These are phyloP conservation scores for Acleris emargana DNA, from an alignment of 2,888 invertebrate species.

Conservation along the genomic window DNA sequence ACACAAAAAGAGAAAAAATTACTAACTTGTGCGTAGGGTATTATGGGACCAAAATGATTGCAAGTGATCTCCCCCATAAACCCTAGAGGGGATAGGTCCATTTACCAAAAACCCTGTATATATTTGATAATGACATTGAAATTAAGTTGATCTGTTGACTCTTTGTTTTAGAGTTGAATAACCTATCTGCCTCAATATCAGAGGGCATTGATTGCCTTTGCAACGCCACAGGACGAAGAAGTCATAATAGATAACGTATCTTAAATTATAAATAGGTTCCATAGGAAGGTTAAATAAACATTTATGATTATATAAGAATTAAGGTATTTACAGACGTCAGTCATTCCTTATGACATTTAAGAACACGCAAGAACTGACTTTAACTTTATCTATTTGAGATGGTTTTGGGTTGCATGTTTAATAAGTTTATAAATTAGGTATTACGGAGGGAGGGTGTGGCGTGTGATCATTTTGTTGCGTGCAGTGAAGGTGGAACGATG, in stretches of 20 bases:
- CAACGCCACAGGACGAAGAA: constrained; percentile 1
- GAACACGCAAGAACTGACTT: not conserved
- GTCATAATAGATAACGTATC: constrained; percentile 15
- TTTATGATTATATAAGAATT: constrained; percentile 10
- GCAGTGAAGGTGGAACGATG: constrained; percentile 19
- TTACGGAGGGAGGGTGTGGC: constrained; percentile 4
- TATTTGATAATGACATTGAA: too few relatives aligned
- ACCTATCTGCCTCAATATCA: not conserved
- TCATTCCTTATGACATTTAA: constrained; percentile 1
- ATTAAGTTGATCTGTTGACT: too few relatives aligned
- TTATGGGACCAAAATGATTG: too few relatives aligned
- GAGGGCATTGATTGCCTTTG: not conserved
- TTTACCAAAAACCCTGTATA: too few relatives aligned
- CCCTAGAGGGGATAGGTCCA: too few relatives aligned
- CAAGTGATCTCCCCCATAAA: too few relatives aligned
- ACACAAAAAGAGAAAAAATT: too few relatives aligned
- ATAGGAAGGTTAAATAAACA: constrained; percentile 18
- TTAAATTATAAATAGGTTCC: constrained; percentile 14
- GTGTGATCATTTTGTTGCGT: constrained; percentile 22
- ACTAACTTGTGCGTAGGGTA: too few relatives aligned
- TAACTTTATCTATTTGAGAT: not conserved
- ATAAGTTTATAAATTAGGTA: constrained; percentile 19
- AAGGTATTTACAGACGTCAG: constrained; percentile 24
- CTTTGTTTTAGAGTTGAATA: too few relatives aligned
- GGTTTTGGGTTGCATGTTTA: not conserved